Base-by-base conservation (phyloP, 1,140 invertebrate species). In the Bombus balteatus region DNA sequence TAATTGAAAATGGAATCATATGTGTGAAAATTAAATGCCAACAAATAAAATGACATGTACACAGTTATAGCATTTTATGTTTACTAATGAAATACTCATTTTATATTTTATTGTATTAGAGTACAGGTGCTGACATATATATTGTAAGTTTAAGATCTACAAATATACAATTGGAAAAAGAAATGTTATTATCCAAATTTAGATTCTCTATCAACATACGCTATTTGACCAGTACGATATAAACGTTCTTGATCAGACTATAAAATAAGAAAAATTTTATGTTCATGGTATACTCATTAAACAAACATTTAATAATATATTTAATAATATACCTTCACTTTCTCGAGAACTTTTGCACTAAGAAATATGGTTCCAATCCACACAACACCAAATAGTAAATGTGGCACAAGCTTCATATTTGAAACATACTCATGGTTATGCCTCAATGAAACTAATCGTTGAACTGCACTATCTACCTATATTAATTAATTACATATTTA, bases 391-490 rank as follows among this genome's bases (percentile, higher is more conserved):
- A 0, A 1, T 5, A 76, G 0, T 0, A 75, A 8, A n/a, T 75
- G 34, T 4, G 32, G 57, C 4, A 12, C 28, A 3, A 62, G 0
- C 1, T 2, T 66, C 9, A 74, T 0, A 18, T 10, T 34, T 22
- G 1, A 1, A 8, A n/a, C 4, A 32, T 34, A 96, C 81, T 95
- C 96, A 66, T 96, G 94, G 9, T 95, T 96, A 0, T 96, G 96
- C 94, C 96, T 96, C 96, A 97, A 96, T 0, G 97, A 96, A 88
- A 96, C 94, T 91, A 96, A 98, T 82, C 97, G 96, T 90, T 97
- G 96, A 28, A 98, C 89, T 37, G 96, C 97, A 72, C 96, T 94
- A 94, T 98, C 98, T 93, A 98, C 97, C 98, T 98, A 93, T 81
- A 96, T 96, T n/a, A 53, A n/a, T 10, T 57, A 22, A 39, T 22